Percentiles rank a stretch among this genome's conserved stretches.
phyloP scores from a whole-genome alignment of 2,888 invertebrate species.

The Nasonia oneida region DNA sequence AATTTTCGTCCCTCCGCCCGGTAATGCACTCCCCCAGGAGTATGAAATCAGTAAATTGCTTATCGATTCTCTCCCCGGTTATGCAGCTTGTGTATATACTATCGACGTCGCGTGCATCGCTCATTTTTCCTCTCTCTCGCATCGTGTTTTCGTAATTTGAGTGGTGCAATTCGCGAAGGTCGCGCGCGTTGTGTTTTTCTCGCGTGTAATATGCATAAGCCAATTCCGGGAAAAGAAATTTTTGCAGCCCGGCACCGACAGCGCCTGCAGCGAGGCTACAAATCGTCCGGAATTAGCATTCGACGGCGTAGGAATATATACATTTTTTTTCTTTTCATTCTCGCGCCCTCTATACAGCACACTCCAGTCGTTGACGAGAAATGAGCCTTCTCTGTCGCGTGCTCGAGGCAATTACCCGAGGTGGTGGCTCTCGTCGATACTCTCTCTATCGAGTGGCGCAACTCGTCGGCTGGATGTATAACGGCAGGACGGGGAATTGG shows the following conservation, averaged over 20 bases:
- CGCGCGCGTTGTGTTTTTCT: slow-evolving; percentile 3
- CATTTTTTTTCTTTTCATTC: background rate
- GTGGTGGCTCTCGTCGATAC: background rate
- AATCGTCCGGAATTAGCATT: slow-evolving; percentile 46
- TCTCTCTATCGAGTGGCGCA: background rate
- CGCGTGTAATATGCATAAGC: background rate
- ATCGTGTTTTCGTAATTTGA: slow-evolving; percentile 5
- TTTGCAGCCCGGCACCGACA: background rate
- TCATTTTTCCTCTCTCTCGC: background rate
- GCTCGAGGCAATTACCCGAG: slow-evolving; percentile 29
- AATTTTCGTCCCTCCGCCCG: slow-evolving; percentile 22
- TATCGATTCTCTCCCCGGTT: slow-evolving; percentile 30
- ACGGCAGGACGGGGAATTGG: background rate
- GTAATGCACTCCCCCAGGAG: background rate
- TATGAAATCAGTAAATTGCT: slow-evolving; percentile 54
- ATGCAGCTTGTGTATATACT: background rate
- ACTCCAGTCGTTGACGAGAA: slow-evolving; percentile 16
- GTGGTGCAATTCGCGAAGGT: slow-evolving; percentile 29
- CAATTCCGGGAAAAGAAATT: slow-evolving; percentile 39
- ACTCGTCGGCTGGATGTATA: background rate
- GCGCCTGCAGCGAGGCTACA: background rate
- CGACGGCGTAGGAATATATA: background rate
- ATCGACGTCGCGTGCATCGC: slow-evolving; percentile 36
- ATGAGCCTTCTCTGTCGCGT: slow-evolving; percentile 27
- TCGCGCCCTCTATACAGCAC: background rate